Conservation (phyloP, 2,113 vertebrate genomes). For the Crypturellus undulatus region DNA sequence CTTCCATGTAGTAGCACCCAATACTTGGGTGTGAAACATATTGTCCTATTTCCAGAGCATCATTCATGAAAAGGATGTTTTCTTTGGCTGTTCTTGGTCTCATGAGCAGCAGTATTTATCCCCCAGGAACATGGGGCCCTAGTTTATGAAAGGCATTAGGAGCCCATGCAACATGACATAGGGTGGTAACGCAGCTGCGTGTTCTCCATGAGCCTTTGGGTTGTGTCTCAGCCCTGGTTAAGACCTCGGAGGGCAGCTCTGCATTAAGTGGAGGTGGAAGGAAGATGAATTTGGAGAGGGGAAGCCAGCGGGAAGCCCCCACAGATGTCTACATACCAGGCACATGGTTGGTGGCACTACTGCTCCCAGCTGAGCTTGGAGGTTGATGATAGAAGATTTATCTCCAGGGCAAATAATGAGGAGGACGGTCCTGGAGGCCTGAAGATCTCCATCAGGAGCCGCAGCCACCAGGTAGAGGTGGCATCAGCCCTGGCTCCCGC, state of each 20-base stretch:
- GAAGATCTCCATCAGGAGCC: rapidly evolving
- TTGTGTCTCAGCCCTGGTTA: too few species aligned
- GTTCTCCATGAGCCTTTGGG: too few species aligned
- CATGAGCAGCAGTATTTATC: not conserved
- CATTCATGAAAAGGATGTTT: constrained; percentile 52
- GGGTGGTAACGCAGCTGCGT: too few species aligned
- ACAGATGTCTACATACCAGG: too few species aligned
- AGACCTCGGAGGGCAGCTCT: too few species aligned
- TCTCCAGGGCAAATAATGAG: not conserved
- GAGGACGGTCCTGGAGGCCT: not conserved
- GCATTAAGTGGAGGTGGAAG: too few species aligned
- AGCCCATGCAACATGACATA: not conserved
- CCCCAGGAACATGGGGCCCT: not conserved
- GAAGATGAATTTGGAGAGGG: too few species aligned
- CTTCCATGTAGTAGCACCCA: not conserved
- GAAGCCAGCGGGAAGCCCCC: too few species aligned
- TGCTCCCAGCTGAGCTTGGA: not conserved
- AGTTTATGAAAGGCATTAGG: rapidly evolving
- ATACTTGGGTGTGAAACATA: rapidly evolving
- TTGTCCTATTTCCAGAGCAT: constrained; percentile 18
- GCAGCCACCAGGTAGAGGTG: not conserved
- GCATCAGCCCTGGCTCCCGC: not conserved
- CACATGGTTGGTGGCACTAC: too few species aligned
- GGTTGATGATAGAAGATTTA: not conserved
- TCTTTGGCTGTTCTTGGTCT: not conserved